Percentiles rank a stretch among this genome's conserved stretches.
These are phyloP conservation scores for Phoxinus phoxinus DNA, from an alignment of 2,113 vertebrate genomes.

Conservation along the genomic window DNA sequence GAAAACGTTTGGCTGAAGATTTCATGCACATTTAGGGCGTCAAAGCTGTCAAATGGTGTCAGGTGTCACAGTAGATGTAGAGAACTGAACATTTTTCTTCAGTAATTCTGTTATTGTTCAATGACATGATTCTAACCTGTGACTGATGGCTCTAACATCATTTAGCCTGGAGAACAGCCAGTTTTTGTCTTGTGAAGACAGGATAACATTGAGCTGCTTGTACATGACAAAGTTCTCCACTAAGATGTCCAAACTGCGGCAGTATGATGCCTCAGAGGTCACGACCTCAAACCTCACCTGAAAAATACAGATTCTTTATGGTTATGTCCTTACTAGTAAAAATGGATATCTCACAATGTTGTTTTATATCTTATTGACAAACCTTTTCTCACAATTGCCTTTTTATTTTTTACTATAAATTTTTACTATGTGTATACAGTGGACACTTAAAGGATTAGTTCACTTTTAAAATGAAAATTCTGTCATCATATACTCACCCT, in stretches of 20 bases:
- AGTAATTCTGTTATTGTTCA: background rate
- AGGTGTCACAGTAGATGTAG: background rate
- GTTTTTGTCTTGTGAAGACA: slow-evolving; percentile 88
- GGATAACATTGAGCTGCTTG: slow-evolving; percentile 76
- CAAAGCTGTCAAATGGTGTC: background rate
- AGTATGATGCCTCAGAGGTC: slow-evolving; percentile 93
- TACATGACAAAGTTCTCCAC: slow-evolving; percentile 91
- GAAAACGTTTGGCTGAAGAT: background rate
- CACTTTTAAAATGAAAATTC: too few species aligned
- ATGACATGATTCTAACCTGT: slow-evolving; percentile 76
- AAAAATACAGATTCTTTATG: background rate
- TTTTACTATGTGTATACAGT: background rate
- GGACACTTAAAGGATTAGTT: background rate
- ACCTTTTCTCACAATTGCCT: background rate
- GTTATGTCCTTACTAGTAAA: background rate
- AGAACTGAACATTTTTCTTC: background rate
- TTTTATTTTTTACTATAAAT: too few species aligned
- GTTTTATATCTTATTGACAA: background rate
- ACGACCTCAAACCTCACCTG: slow-evolving; percentile 96
- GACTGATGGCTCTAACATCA: slow-evolving; percentile 88
- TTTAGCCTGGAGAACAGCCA: slow-evolving; percentile 95
- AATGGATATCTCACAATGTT: background rate
- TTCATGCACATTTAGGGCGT: background rate
- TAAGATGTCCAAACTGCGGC: slow-evolving; percentile 90
- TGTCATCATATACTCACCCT: too few species aligned